These are phyloP conservation scores for Drosophila watanabei DNA, from an alignment of 1,140 invertebrate species.

Conservation along the genomic window DNA sequence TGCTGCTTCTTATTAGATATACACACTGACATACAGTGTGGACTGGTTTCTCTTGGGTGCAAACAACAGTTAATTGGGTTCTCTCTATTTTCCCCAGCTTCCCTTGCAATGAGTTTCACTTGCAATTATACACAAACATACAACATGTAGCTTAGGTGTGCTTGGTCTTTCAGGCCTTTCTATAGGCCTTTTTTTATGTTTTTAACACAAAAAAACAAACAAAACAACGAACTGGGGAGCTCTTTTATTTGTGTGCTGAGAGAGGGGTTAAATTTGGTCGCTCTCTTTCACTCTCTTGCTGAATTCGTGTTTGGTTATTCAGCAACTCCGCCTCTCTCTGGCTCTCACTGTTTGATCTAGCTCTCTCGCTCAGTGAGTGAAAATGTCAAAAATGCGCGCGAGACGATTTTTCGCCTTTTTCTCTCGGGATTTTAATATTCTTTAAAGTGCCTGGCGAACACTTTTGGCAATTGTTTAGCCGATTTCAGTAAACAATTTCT, in stretches of 20 bases:
- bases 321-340: slow-evolving; percentile 39
- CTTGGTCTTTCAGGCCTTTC: slow-evolving; percentile 30
- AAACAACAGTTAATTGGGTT: slow-evolving; percentile 43
- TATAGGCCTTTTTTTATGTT: slow-evolving; percentile 27
- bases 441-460: slow-evolving; percentile 29
- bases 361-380: slow-evolving; percentile 54
- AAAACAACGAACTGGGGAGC: slow-evolving; percentile 56
- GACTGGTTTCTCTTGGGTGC: slow-evolving; percentile 7
- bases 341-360: slow-evolving; percentile 27
- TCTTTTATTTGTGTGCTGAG: slow-evolving; percentile 50
- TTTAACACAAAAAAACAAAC: slow-evolving; percentile 53
- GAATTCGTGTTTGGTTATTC: slow-evolving; percentile 46
- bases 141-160: slow-evolving; percentile 46
- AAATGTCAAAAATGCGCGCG: slow-evolving; percentile 78
- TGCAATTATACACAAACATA: slow-evolving; percentile 35
- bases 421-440: slow-evolving; percentile 18
- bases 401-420: slow-evolving; percentile 59
- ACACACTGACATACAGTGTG: slow-evolving; percentile 16
- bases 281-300: slow-evolving; percentile 29
- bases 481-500: slow-evolving; percentile 15
- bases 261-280: slow-evolving; percentile 18
- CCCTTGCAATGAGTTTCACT: slow-evolving; percentile 59
- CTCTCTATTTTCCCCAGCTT: slow-evolving; percentile 21
- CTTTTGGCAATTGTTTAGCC: slow-evolving; percentile 27
- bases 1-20: slow-evolving; percentile 10